These are phyloP conservation scores for Drosophila cardini DNA, from an alignment of 1,140 invertebrate species.

Conservation along the genomic window DNA sequence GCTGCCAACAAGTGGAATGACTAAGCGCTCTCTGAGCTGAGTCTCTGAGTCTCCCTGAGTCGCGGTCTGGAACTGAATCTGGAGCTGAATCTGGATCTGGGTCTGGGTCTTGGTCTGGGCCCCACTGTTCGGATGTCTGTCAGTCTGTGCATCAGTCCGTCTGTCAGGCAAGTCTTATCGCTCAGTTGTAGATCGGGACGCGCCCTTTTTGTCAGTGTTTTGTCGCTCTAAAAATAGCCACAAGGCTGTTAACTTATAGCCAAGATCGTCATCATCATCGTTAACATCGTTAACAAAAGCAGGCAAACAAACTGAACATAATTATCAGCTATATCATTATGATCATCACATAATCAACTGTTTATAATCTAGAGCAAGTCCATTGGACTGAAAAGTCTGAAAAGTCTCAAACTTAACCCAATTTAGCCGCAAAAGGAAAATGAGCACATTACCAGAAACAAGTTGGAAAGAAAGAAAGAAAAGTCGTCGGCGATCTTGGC, in stretches of 20 bases:
- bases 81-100: slow-evolving; percentile 2
- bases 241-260: slow-evolving; percentile 53
- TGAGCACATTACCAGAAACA: slow-evolving; percentile 76
- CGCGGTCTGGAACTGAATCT: no score
- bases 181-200: slow-evolving; percentile 61
- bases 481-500: slow-evolving; percentile 55
- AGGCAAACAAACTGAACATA: slow-evolving; percentile 14
- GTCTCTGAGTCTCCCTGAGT: no score
- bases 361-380: slow-evolving; percentile 70
- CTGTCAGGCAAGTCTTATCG: slow-evolving; percentile 54
- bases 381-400: slow-evolving; percentile 37
- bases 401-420: slow-evolving; percentile 72
- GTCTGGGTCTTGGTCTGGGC: background rate
- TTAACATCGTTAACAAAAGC: background rate
- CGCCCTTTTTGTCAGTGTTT: slow-evolving; percentile 57
- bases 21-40: slow-evolving; percentile 63
- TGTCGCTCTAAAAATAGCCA: slow-evolving; percentile 68
- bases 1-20: slow-evolving; percentile 81
- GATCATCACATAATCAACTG: slow-evolving; percentile 31
- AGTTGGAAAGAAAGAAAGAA: slow-evolving; percentile 51
- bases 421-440: slow-evolving; percentile 79
- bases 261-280: slow-evolving; percentile 33
- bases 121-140: background rate
- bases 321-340: slow-evolving; percentile 24
- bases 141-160: background rate